Base-by-base conservation (phyloP, 2,888 invertebrate species). In the Calephelis perditalis region DNA sequence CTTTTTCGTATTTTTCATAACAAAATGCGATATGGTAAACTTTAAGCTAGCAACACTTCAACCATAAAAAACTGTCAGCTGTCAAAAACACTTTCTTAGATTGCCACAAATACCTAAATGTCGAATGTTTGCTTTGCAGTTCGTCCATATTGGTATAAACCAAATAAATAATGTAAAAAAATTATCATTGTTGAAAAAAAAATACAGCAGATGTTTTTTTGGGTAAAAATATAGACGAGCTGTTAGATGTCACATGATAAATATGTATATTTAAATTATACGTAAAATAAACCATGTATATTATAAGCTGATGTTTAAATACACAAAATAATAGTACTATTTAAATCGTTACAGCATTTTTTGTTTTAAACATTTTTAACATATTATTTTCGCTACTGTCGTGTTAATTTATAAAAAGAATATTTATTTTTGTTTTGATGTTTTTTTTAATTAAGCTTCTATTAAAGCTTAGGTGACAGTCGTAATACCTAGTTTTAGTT, bases 401-500 rank as follows among this genome's bases (percentile, higher is more conserved):
- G n/a, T 15, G 15, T 15, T 15, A 15, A 47, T 47, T 7, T 47
- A 47, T 4, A 15, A 12, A 47, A 7, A 40, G 40, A 5, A 46
- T 12, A 47, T 47, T 47, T 47, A 47, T 40, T 40, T 47, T 47
- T 15, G 7, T 7, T 26, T 57, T 44, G 57, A 44, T 44, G 44
- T 57, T 57, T 57, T 57, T 57, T 57, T 57, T 44, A 35, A 15
- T 57, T 46, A 57, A 46, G 26, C 45, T 57, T 35, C 7, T 35
- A 49, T 40, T 40, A 40, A 7, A 8, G 40, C 40, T 52, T 52
- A 35, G 15, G 15, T 52, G 52, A 52, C 52, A 52, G 15, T 52
- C n/a, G n/a, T 52, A 26, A n/a, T 9, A 12, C 52, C 8, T 52
- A 52, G 26, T 26, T 26, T 26, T 52, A 52, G 35, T 35, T 26